A percentile compares a stretch with the other conserved stretches of the same genome.
These are phyloP conservation scores for Drosophila nigritarsus DNA, from an alignment of 2,888 invertebrate species.

Conservation along the genomic window DNA sequence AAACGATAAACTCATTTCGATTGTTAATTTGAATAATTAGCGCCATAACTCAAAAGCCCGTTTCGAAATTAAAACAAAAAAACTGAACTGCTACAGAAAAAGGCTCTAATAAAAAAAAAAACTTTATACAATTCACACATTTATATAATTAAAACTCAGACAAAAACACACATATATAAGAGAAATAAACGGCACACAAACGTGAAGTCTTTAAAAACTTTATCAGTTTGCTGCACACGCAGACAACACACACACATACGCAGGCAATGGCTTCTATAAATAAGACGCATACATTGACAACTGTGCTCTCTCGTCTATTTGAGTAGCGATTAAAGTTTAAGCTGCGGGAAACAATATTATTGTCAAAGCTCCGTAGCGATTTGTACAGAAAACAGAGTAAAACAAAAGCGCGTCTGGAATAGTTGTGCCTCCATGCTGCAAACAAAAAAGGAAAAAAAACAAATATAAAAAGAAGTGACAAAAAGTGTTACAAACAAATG, in stretches of 20 bases:
- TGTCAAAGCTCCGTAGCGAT: constrained; percentile 59
- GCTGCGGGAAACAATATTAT: constrained; percentile 34
- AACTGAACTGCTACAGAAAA: constrained; percentile 30
- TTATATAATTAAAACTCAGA: constrained; percentile 15
- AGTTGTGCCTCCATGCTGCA: constrained; percentile 55
- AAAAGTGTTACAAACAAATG: constrained; percentile 28
- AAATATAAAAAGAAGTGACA: constrained; percentile 12
- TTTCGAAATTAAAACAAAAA: constrained; percentile 32
- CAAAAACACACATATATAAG: constrained; percentile 3
- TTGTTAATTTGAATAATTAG: constrained; percentile 68
- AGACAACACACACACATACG: constrained; percentile 10
- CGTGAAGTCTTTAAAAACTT: constrained; percentile 52
- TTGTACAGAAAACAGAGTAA: constrained; percentile 68
- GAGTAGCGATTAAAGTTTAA: constrained; percentile 63
- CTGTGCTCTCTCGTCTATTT: constrained; percentile 25
- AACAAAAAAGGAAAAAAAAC: constrained; percentile 8
- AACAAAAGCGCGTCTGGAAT: constrained; percentile 63
- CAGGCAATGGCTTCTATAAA: constrained; percentile 41
- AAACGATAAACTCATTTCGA: constrained; percentile 25
- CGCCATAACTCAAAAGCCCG: constrained; percentile 48
- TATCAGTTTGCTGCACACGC: constrained; percentile 57
- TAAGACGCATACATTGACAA: constrained; percentile 57
- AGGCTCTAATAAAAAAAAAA: constrained; percentile 44
- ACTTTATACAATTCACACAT: constrained; percentile 31
- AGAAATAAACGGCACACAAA: constrained; percentile 10